Evolutionary conservation across 2,888 invertebrate species (phyloP), one percentile per base, ranked within the genome.

Genomic region (Oegoconia quadripuncta): DNA sequence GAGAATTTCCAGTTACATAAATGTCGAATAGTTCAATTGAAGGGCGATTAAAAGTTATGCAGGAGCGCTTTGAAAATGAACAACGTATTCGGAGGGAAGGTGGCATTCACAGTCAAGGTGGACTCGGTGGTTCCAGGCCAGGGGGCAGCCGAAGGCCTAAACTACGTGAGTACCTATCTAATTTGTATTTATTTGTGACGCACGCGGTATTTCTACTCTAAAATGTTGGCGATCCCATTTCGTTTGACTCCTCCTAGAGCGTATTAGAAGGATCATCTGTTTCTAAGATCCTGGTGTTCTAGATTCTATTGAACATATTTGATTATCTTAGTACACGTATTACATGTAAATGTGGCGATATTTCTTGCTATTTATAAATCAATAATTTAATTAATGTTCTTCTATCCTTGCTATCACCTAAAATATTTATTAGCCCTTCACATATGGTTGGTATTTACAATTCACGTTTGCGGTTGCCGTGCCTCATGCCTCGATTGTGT

Each of bases 41-140:
- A 78, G 93, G 93, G 67, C 95, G 93, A 90, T 90, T 97, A 72
- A 91, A 93, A 83, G 93, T 92, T 70, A 89, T 97, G 80, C 92
- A 96, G 82, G 93, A 93, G 74, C 91, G 93, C 64, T 89, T 96
- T 59, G 91, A 92, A 76, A 83, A 83, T 72, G 84, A 83, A 74
- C 74, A 79, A 76, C 84, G 82, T 78, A 80, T 92, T 90, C 73
- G 91, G 89, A 88, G 91, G 90, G 83, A 91, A 89, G 27, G 27
- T 13, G 59, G 73, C 65, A 73, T 90, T 87, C 70, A 82, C 89
- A 74, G 89, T 89, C 78, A 89, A 86, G 74, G 86, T 88, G 82
- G 75, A 65, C 73, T 78, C 50, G 78, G 73, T 62, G 63, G 84
- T 65, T 77, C 88, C 76, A 80, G 80, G 74, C 80, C 83, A 50